Conservation (phyloP, 2,888 invertebrate species). For the Buathra laborator region DNA sequence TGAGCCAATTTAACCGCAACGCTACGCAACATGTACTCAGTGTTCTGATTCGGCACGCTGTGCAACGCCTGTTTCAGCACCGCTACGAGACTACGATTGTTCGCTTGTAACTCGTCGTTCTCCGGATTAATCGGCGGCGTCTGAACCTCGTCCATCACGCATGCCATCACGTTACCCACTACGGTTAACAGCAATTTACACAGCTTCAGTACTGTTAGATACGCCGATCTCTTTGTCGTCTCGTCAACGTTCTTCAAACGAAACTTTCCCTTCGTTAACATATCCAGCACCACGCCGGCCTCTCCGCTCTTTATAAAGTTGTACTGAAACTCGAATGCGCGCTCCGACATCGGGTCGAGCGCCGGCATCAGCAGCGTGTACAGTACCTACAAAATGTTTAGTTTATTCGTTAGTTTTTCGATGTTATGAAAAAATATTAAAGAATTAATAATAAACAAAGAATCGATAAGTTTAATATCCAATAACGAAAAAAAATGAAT, state of each 20-base stretch:
- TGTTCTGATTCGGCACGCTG: constrained; percentile 92
- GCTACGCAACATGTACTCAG: constrained; percentile 94
- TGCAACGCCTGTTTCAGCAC: constrained; percentile 93
- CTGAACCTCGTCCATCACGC: constrained; percentile 87
- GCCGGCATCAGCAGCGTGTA: constrained; percentile 97
- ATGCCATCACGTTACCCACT: constrained; percentile 92
- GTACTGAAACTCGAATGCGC: constrained; percentile 90
- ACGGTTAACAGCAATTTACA: constrained; percentile 96
- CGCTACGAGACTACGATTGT: constrained; percentile 85
- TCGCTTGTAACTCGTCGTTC: constrained; percentile 82
- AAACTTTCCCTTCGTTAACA: constrained; percentile 94
- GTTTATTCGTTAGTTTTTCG: constrained; percentile 28
- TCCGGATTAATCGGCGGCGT: constrained; percentile 84
- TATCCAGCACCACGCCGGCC: constrained; percentile 90
- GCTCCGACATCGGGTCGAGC: constrained; percentile 91
- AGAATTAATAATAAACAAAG: too few species aligned
- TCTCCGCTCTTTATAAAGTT: constrained; percentile 90
- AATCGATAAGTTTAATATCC: too few species aligned
- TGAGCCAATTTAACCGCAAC: constrained; percentile 94
- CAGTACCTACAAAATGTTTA: constrained; percentile 87
- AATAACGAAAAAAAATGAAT: too few species aligned
- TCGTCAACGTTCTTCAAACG: constrained; percentile 91
- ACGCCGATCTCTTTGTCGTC: constrained; percentile 93
- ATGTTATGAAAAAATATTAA: too few species aligned
- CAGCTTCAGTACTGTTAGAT: constrained; percentile 94